Evolutionary conservation across 2,113 vertebrate genomes (phyloP).

Genomic region (Cyphomyrus discorhynchus): DNA sequence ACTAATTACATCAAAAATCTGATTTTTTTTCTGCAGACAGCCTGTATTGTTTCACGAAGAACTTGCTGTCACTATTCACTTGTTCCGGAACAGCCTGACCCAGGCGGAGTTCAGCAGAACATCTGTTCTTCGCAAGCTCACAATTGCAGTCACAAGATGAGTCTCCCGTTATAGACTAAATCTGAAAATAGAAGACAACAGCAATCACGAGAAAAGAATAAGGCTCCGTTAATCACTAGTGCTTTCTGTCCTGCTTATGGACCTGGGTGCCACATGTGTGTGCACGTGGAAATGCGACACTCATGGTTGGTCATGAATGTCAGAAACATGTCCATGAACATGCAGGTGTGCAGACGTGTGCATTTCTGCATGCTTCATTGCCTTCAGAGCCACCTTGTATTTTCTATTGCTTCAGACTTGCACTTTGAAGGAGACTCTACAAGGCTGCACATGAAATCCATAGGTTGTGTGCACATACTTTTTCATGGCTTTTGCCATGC

Average conservation of each 20-base stretch:
- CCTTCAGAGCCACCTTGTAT: neutral
- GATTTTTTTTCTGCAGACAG: neutral
- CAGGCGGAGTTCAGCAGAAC: neutral
- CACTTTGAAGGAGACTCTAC: neutral
- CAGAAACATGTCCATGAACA: neutral
- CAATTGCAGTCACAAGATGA: neutral
- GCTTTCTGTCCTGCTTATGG: neutral
- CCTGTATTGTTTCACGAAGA: neutral
- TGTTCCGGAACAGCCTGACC: neutral
- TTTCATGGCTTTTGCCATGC: neutral
- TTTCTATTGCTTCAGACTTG: neutral
- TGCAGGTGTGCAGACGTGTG: neutral
- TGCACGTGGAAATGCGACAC: neutral
- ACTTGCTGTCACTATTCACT: neutral
- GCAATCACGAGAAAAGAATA: neutral
- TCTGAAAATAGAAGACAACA: neutral
- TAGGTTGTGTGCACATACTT: neutral
- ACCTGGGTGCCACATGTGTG: neutral
- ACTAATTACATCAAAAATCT: neutral
- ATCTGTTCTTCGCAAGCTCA: neutral
- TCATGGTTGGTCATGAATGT: neutral
- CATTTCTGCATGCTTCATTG: neutral
- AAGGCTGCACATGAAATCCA: neutral
- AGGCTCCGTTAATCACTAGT: neutral
- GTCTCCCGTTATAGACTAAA: neutral